Evolutionary conservation across 2,797 vertebrate species (phyloP).

Genomic region (Sebastes matsubarae): DNA sequence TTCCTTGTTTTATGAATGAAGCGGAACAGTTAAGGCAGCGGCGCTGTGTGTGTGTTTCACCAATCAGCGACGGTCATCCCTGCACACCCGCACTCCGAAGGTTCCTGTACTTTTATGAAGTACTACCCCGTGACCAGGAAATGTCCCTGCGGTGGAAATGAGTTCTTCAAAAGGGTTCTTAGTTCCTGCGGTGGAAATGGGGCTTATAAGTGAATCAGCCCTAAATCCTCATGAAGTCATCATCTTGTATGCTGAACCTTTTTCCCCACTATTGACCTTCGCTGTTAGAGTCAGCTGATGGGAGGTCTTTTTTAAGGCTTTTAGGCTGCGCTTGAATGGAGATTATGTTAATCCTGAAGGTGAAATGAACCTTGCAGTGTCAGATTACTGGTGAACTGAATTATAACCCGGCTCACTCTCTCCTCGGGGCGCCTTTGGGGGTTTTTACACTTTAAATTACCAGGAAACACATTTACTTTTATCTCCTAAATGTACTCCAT

Average conservation of each 20-base stretch:
- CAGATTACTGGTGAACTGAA: constrained; percentile 52
- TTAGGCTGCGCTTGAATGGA: constrained; percentile 32
- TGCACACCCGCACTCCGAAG: no score
- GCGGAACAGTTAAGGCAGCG: no score
- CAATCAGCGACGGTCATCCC: accelerated
- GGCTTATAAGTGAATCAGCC: not conserved
- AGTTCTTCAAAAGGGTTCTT: no score
- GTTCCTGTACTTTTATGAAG: no score
- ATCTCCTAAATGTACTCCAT: constrained; percentile 40
- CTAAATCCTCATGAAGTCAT: not conserved
- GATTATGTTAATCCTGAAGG: constrained; percentile 66
- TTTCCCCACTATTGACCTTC: constrained; percentile 17
- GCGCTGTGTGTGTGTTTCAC: no score
- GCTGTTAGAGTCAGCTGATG: constrained; percentile 1
- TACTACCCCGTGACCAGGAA: no score
- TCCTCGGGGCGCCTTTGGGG: not conserved
- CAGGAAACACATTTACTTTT: constrained; percentile 36
- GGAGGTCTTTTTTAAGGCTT: constrained; percentile 14
- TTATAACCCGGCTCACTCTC: not conserved
- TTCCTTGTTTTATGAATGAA: no score
- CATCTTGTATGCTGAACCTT: not conserved
- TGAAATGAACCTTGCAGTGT: constrained; percentile 58
- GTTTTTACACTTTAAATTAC: constrained; percentile 32
- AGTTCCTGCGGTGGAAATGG: no score
- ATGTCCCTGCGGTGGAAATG: no score